A percentile compares a stretch with the other conserved stretches of the same genome.
Evolutionary conservation across 2,113 vertebrate genomes (phyloP).

Genomic region (Alligator mississippiensis): DNA sequence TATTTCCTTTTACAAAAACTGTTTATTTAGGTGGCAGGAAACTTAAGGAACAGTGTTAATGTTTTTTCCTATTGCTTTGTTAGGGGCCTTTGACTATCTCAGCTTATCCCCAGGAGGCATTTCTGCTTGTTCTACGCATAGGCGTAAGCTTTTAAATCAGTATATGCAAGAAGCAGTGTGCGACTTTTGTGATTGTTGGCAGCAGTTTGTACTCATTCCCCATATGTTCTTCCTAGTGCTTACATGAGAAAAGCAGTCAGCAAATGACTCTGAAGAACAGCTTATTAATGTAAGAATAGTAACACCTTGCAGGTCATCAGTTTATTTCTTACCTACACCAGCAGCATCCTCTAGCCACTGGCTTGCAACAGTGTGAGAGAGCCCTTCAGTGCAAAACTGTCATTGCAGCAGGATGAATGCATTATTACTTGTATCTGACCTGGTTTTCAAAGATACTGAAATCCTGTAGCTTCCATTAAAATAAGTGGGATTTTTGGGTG

Average conservation of each 20-base stretch:
- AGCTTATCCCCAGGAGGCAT: neutral
- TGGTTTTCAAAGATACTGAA: fast-evolving
- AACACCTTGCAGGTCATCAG: neutral
- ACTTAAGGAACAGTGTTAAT: neutral
- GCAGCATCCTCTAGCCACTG: neutral
- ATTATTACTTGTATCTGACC: neutral
- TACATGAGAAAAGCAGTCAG: neutral
- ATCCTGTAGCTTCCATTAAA: neutral
- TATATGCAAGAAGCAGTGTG: neutral
- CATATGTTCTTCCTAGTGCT: neutral
- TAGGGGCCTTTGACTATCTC: neutral
- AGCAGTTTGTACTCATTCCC: neutral
- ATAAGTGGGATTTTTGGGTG: neutral
- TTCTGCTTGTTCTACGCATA: neutral
- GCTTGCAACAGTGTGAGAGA: neutral
- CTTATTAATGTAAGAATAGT: neutral
- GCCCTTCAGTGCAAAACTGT: neutral
- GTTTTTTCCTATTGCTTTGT: neutral
- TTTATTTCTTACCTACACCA: neutral
- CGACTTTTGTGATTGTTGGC: neutral
- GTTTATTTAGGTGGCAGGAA: neutral
- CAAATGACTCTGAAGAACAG: neutral
- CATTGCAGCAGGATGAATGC: neutral
- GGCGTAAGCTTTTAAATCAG: neutral
- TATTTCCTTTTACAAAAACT: neutral